Conservation (phyloP, 2,888 invertebrate genomes). For the Pheosia tremula region DNA sequence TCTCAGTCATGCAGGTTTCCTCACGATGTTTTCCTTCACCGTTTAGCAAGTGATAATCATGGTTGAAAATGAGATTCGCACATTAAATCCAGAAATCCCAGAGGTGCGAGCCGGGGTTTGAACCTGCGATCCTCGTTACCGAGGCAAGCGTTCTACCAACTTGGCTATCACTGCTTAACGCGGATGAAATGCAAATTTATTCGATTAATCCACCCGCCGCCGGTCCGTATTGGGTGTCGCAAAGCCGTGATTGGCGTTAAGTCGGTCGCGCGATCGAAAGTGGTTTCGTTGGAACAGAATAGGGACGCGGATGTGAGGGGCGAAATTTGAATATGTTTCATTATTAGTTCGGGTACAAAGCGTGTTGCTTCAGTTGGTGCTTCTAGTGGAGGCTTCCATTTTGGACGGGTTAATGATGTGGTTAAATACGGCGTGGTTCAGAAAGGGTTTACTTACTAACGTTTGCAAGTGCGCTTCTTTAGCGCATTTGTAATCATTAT, state of each 20-base stretch:
- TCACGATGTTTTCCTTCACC: too few relatives aligned
- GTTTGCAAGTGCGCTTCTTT: too few relatives aligned
- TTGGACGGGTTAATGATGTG: not conserved
- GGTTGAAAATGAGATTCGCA: too few relatives aligned
- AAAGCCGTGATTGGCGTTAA: slow-evolving; percentile 79
- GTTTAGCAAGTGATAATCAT: too few relatives aligned
- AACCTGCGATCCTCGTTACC: too few relatives aligned
- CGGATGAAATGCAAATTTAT: slow-evolving; percentile 80
- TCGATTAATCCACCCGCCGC: slow-evolving; percentile 78
- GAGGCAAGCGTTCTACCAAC: too few relatives aligned
- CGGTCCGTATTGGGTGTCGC: slow-evolving; percentile 78
- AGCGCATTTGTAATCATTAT: too few relatives aligned
- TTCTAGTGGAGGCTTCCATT: slow-evolving; percentile 32
- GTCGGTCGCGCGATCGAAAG: slow-evolving; percentile 67
- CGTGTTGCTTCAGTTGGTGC: slow-evolving; percentile 34
- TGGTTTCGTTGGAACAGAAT: slow-evolving; percentile 66
- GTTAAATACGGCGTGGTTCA: not conserved
- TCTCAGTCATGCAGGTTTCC: too few relatives aligned
- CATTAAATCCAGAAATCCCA: too few relatives aligned
- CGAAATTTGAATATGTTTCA: slow-evolving; percentile 71
- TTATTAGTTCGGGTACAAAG: slow-evolving; percentile 57
- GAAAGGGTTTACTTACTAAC: not conserved
- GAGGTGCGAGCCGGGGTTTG: too few relatives aligned
- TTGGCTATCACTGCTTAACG: slow-evolving; percentile 8
- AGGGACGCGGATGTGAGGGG: slow-evolving; percentile 45